Base-by-base conservation (phyloP, 2,888 invertebrate species). In the Opisthograptis luteolata region DNA sequence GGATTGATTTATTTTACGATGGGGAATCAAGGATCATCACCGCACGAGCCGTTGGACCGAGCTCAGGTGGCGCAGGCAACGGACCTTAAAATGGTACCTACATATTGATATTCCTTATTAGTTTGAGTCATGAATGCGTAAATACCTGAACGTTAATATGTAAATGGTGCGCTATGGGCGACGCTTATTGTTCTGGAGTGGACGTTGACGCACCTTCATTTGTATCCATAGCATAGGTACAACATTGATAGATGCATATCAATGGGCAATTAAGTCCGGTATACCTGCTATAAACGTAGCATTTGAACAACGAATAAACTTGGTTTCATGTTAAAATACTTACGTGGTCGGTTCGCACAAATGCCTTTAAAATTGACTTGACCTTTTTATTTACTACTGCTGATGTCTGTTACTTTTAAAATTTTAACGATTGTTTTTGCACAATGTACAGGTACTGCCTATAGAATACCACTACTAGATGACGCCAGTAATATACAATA, bases 1-100 rank as follows among this genome's bases (percentile, higher is more conserved):
- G 58, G 56, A 47, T 48, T 53, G 47, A 59, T 55, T n/a, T 57
- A 51, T 40, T 42, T 41, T 55, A 84, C 62, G 67, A 96, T 96
- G 96, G 96, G 96, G 75, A 96, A 96, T 84, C 95, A 95, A 86
- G 95, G 95, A 75, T 96, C 96, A 66, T 95, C 95, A 75, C 93
- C 93, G 64, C 96, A 96, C 85, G 95, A 95, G 85, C 96, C 96
- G 68, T 92, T 96, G 81, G 96, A 96, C 79, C 92, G 94, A 81
- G 93, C 92, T 58, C 89, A 91, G 67, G 83, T 84, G 60, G 83
- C 90, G 55, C 90, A 87, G 60, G 80, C 83, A 66, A 64, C 79
- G 52, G 89, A 90, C 69, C 83, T 90, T 57, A 90, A 90, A 85
- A 90, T 88, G 90, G 90, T 90, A 78, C 39, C 14, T 47, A 37